These are phyloP conservation scores for Adelosebastes latens DNA, from an alignment of 2,797 vertebrate species.

Conservation along the genomic window DNA sequence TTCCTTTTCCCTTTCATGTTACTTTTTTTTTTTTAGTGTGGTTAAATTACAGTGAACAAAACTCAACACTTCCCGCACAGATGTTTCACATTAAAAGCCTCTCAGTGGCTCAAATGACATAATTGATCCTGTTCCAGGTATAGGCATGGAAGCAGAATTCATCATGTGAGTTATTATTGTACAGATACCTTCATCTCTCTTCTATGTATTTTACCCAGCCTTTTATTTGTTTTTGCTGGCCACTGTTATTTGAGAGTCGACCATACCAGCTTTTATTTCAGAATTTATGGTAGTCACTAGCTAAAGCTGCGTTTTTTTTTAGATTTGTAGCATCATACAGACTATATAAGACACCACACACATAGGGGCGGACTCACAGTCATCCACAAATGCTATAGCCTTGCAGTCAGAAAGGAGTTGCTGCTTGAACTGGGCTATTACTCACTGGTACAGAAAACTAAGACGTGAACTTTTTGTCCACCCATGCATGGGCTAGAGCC, in stretches of 20 bases:
- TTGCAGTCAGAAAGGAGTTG: background rate
- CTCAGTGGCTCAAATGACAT: background rate
- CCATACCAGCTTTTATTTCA: background rate
- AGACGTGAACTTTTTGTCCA: background rate
- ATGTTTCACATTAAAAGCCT: too few relatives aligned
- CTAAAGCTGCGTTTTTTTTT: background rate
- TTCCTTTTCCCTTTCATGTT: too few relatives aligned
- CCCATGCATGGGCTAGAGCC: background rate
- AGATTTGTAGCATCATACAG: background rate
- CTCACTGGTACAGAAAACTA: background rate
- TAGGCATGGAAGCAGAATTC: background rate
- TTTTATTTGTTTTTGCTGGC: too few relatives aligned
- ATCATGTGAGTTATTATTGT: background rate
- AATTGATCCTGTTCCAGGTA: background rate
- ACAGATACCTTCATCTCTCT: background rate
- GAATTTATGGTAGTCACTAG: background rate
- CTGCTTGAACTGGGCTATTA: background rate
- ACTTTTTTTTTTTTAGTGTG: too few relatives aligned
- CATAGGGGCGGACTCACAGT: background rate
- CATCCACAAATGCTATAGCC: background rate
- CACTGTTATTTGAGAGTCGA: background rate
- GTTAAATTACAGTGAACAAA: too few relatives aligned
- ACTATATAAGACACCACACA: background rate
- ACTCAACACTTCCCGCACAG: too few relatives aligned
- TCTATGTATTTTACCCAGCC: too few relatives aligned